Evolutionary conservation across 2,797 vertebrate species (phyloP), one percentile per base, ranked within the genome.

Genomic region (Scleropages formosus): DNA sequence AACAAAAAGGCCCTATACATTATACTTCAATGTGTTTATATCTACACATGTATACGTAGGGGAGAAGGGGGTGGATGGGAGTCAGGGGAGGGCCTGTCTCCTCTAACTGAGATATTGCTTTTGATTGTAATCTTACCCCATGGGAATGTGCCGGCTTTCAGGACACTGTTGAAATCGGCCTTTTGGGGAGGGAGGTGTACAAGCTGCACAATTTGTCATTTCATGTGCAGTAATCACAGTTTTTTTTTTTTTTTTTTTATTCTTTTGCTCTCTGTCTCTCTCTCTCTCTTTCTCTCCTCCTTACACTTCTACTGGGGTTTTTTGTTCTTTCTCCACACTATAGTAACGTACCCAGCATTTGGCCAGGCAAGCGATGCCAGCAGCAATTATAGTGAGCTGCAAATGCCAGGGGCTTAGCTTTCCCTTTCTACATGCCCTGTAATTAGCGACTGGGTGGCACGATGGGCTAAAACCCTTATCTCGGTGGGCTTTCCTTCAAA

Each of bases 61-160:
- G n/a, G 22, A 53, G 24, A 53, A 67, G 75, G 70, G 77, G 68
- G 67, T 77, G 68, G 63, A 76, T 60, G 70, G 78, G 65, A 71
- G 72, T 76, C 74, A 24, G 58, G 65, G 74, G 72, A 65, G 75
- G 73, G 73, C 66, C 60, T 73, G 9, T 82, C 83, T 86, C 81
- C 53, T 71, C 75, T 81, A 79, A 79, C 78, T 76, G 73, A 73
- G 66, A 76, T 56, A 76, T 47, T 69, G 70, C 69, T 59, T 75
- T 77, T 78, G 81, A 84, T 82, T 82, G 84, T 82, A 86, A 86
- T 85, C 82, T 83, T 80, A 84, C 75, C 84, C 74, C 78, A 79
- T 73, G 79, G 82, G 82, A 85, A 85, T 79, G 80, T 67, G 61
- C 61, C 59, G 39, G 51, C 73, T 62, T 56, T 68, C 73, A 69